Percentiles rank a stretch among this genome's conserved stretches.
Conservation (phyloP, 2,797 vertebrate species). For the Gymnothorax reevesii region DNA sequence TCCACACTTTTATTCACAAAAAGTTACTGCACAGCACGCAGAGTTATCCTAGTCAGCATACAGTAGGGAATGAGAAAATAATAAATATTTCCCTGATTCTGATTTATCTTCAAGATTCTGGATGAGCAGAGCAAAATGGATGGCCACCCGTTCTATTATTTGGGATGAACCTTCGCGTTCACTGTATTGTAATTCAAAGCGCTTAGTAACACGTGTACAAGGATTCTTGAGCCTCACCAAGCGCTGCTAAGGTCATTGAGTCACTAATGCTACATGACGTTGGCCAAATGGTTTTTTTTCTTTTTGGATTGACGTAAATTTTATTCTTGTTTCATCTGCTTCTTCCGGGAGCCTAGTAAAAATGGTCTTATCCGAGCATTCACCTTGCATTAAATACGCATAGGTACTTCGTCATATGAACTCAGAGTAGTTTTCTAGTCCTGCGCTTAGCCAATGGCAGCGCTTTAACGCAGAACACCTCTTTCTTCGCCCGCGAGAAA, state of each 20-base stretch:
- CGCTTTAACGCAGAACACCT: background rate
- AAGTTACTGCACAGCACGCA: background rate
- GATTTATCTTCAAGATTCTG: background rate
- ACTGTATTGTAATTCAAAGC: background rate
- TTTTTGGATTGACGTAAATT: background rate
- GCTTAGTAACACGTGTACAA: conserved; percentile 9
- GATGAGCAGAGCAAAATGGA: background rate
- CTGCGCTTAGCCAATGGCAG: background rate
- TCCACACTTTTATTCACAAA: background rate
- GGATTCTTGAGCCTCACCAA: conserved; percentile 17
- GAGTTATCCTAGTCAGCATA: background rate
- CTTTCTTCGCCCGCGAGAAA: background rate
- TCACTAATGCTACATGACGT: background rate
- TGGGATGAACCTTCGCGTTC: background rate
- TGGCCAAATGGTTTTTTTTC: background rate
- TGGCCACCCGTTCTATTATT: background rate
- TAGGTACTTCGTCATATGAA: background rate
- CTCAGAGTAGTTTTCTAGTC: background rate
- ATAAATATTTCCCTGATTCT: background rate
- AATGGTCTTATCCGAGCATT: background rate
- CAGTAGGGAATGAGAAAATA: background rate
- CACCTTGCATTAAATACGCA: background rate
- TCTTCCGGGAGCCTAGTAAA: background rate
- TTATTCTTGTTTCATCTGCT: background rate
- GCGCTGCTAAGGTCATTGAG: background rate